Base-by-base conservation (phyloP, 1,140 invertebrate species). In the Drosophila asahinai region DNA sequence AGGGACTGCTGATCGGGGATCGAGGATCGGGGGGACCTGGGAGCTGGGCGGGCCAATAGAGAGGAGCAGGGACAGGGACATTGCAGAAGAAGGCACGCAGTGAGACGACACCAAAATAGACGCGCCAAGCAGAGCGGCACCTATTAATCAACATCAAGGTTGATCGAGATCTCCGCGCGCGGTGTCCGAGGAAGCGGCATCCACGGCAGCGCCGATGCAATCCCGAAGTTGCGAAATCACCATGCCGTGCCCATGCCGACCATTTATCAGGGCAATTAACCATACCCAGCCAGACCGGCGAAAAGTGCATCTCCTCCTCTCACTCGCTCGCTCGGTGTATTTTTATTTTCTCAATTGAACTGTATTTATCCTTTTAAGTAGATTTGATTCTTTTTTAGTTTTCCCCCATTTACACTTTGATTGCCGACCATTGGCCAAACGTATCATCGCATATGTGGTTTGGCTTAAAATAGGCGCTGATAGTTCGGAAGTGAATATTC, bases 141-240 rank as follows among this genome's bases (percentile, higher is more conserved):
- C 75, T 86, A 91, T 92, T 81, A 92, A 92, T 92, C 91, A 92
- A 92, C 91, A 92, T 92, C 91, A 92, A 92, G 91, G 91, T 92
- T 86, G 81, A 68, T 92, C 43, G 75, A 77, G 84, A 80, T 86
- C 84, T 86, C 76, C 86, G 78, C 81, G 75, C 68, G 71, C 70
- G 70, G 67, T 49, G 67, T 75, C 89, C 68, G 86, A 90, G 86
- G 86, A 90, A 90, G 86, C 81, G 48, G 64, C 64, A 59, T 60
- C 65, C 60, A 55, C 63, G 62, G 52, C 38, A 30, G 27, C 55
- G 49, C n/a, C 58, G 38, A 38, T 61, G 51, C 52, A 36, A 22
- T 66, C 47, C 58, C 65, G 86, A 89, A 90, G 81, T 90, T 90
- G 67, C 72, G 75, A 90, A 82, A 90, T 81, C 75, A 51, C 62